Conservation (phyloP, 2,797 vertebrate species). For the Glyptemys insculpta region DNA sequence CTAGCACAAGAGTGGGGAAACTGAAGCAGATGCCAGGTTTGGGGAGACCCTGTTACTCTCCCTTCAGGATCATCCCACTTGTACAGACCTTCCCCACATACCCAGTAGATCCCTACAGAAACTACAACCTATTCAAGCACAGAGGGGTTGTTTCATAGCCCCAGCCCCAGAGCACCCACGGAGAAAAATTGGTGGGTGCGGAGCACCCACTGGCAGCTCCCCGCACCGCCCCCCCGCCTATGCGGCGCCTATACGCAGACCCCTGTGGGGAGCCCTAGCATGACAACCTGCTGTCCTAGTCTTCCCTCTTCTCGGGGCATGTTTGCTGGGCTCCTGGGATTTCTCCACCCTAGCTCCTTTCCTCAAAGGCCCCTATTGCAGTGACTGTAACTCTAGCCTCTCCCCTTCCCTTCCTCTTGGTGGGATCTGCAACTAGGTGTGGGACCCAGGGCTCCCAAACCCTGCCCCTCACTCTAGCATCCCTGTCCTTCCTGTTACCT, state of each 20-base stretch:
- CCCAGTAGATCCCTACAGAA: background rate
- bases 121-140: background rate
- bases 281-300: background rate
- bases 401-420: background rate
- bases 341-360: background rate
- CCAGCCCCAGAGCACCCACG: no score
- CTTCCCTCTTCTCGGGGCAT: background rate
- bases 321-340: background rate
- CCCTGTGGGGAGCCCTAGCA: rapidly evolving
- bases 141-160: background rate
- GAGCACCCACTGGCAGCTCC: no score
- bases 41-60: background rate
- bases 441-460: background rate
- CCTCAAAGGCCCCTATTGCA: background rate
- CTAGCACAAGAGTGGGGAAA: background rate
- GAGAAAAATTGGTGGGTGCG: no score
- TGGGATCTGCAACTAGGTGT: background rate
- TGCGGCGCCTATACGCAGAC: background rate
- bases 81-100: background rate
- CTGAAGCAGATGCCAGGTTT: background rate
- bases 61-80: background rate
- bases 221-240: no score
- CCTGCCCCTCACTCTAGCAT: background rate
- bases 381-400: background rate
- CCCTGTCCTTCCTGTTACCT: slow-evolving; percentile 65